Base-by-base conservation (phyloP, 2,797 vertebrate species). In the Gobio occitaniae region DNA sequence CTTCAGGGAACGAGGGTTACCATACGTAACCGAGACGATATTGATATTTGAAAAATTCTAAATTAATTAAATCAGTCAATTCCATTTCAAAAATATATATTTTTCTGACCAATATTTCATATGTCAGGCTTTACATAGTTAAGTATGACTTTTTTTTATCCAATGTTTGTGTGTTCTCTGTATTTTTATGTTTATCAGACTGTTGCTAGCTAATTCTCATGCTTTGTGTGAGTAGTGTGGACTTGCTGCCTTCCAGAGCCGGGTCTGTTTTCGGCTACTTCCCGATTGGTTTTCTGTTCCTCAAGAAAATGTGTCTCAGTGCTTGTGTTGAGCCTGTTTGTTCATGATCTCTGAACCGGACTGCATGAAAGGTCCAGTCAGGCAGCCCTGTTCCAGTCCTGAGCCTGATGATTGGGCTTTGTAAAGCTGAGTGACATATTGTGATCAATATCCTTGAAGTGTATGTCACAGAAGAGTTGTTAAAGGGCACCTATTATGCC, bases 371-470 rank as follows among this genome's bases (percentile, higher is more conserved):
- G 38, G n/a, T 44, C n/a, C 29, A 36, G 41, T 48, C 81, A 75
- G 12, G 29, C 59, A 4, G 38, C 25, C n/a, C 25, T 17, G 29
- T 61, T 83, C 70, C 70, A 83, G 70, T 83, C 13, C 13, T 38
- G 59, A 75, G 54, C 10, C 50, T 71, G 66, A 59, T 81, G 66
- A 71, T 71, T 41, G 78, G 63, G 36, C 36, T 81, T 81, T 70
- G 65, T 29, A 59, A 41, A 70, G 50, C 4, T 38, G 50, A n/a
- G 4, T 59, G 54, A 38, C 38, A 72, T 61, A 19, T 44, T 29
- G 50, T 29, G 36, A 17, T 3, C 21, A 63, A 15, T 41, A n/a
- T 47, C 16, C 77, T 63, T 65, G 56, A 41, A 21, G 59, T 47
- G 25, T 63, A 36, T 50, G 41, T 48, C 69, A 38, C 80, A 48